phyloP scores from a whole-genome alignment of 2,113 vertebrate species.

The Phylloscopus trochiloides region DNA sequence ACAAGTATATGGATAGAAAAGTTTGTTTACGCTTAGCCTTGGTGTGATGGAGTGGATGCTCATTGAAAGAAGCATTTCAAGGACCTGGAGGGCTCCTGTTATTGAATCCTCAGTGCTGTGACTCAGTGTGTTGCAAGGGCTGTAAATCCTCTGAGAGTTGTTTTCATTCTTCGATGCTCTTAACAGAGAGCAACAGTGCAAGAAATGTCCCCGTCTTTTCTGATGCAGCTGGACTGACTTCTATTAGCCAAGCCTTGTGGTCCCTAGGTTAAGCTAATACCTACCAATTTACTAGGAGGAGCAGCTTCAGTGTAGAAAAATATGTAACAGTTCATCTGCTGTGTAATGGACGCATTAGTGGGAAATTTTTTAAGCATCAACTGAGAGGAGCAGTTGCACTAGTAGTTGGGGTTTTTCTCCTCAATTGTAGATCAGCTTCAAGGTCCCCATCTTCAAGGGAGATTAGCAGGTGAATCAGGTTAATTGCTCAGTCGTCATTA shows the following conservation, averaged over 20 bases:
- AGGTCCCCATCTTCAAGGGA: background rate
- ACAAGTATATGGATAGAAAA: background rate
- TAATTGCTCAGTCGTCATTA: background rate
- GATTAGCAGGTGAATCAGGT: background rate
- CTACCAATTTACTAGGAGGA: background rate
- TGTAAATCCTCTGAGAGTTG: conserved; percentile 47
- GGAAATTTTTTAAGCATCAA: background rate
- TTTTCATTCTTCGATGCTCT: conserved; percentile 26
- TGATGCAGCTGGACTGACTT: background rate
- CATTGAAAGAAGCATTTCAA: conserved; percentile 52
- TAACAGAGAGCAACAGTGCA: background rate
- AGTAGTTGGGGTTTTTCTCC: background rate
- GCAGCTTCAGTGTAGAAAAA: background rate
- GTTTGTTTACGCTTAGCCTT: conserved; percentile 34
- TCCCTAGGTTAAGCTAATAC: background rate
- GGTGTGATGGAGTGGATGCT: conserved; percentile 51
- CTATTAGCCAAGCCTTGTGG: background rate
- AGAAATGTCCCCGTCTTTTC: background rate
- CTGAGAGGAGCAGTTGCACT: background rate
- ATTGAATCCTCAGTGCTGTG: conserved; percentile 32
- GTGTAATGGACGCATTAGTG: background rate
- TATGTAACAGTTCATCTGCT: background rate
- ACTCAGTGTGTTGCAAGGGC: conserved; percentile 45
- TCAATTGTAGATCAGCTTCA: background rate
- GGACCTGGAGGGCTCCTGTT: conserved; percentile 49